Conservation (phyloP, 2,797 vertebrate genomes). For the Xyrichtys novacula region DNA sequence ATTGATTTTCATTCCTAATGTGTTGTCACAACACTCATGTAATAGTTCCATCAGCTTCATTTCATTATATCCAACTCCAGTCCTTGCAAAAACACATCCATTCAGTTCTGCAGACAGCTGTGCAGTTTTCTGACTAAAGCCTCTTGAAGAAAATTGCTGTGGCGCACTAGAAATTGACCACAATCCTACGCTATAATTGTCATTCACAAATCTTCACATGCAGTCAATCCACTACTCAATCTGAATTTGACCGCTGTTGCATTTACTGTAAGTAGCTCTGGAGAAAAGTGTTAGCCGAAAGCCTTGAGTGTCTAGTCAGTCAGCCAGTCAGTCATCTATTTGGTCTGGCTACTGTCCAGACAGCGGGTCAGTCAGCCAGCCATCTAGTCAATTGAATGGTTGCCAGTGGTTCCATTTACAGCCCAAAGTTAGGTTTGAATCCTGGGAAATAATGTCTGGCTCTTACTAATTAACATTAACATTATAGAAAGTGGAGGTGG, state of each 20-base stretch:
- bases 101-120: not conserved
- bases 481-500: conserved; percentile 30
- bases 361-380: conserved; percentile 34
- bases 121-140: conserved; percentile 4
- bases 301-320: conserved; percentile 44
- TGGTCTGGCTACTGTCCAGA: conserved; percentile 45
- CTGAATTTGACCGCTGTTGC: conserved; percentile 36
- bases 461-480: conserved; percentile 54
- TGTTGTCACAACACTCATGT: not conserved
- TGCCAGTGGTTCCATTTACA: conserved; percentile 68
- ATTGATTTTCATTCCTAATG: not conserved
- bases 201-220: conserved; percentile 27
- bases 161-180: conserved; percentile 7
- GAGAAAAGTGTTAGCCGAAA: conserved; percentile 50
- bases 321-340: conserved; percentile 40
- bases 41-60: not conserved
- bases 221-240: conserved; percentile 23
- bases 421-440: conserved; percentile 52
- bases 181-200: conserved; percentile 17
- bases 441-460: conserved; percentile 50
- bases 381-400: conserved; percentile 48
- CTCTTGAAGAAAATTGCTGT: conserved; percentile 4
- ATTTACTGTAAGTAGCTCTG: conserved; percentile 38
- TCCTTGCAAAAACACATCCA: not conserved
- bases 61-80: not conserved